Base-by-base conservation (phyloP, 1,140 invertebrate species). In the Holcopasites calliopsidis region DNA sequence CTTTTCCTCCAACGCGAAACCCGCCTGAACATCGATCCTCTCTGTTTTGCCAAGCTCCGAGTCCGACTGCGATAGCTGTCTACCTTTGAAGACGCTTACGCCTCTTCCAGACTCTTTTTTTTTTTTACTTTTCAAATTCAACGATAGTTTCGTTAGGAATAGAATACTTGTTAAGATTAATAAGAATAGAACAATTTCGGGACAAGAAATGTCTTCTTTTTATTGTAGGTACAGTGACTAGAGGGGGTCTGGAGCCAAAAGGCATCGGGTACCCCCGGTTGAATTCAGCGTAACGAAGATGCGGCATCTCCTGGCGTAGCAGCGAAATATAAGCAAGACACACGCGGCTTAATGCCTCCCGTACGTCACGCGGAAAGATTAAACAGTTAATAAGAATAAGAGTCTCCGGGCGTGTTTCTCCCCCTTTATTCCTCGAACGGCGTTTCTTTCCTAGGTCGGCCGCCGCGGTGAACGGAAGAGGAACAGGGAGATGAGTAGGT, bases 341-440 rank as follows among this genome's bases (percentile, higher is more conserved):
- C 75, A 79, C 82, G 88, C 70, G 16, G 80, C 74, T 77, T 90
- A 92, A 91, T 90, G 90, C 76, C 82, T 54, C 78, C 86, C 89
- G 89, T 92, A 91, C 85, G 87, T 91, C 90, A 89, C 88, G 86
- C 76, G 85, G 88, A 92, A 92, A 92, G 91, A 92, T 92, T 92
- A 92, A 92, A 92, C 91, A 91, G 91, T 91, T 91, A 92, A 92
- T 92, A 92, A 92, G 91, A 92, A 91, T 92, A 92, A 91, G 90
- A 91, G 91, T 91, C 91, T 88, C 87, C 75, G 88, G 50, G 54
- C 65, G 80, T 49, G 76, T 78, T 78, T 78, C 75, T 65, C 75
- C 73, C 76, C 76, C 82, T 79, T 85, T 86, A 85, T 86, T 85
- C 85, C 80, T 77, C 85, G 85, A 86, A 81, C 78, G 54, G 82